Percentiles rank a stretch among this genome's conserved stretches.
Conservation (phyloP, 2,797 vertebrate genomes). For the Pseudochromis fuscus region DNA sequence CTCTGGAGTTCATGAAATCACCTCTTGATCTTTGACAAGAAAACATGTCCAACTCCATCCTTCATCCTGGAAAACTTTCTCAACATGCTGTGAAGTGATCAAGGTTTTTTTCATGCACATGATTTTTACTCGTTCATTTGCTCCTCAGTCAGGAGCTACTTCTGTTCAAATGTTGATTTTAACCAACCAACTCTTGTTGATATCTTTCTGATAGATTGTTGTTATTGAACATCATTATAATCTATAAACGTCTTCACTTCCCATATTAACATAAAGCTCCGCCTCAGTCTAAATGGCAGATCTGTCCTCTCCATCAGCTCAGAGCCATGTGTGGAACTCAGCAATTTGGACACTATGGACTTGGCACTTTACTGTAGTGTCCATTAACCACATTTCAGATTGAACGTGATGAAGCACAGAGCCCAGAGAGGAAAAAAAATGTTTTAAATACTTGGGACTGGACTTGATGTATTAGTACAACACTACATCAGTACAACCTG, state of each 20-base stretch:
- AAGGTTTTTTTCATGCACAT: too few species aligned
- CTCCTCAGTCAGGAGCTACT: background rate
- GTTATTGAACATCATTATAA: background rate
- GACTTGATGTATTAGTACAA: conserved; percentile 26
- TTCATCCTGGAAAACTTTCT: background rate
- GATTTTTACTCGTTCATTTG: background rate
- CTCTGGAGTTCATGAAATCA: too few species aligned
- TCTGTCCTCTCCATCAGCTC: background rate
- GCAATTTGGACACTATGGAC: background rate
- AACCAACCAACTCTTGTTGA: too few species aligned
- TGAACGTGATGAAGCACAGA: background rate
- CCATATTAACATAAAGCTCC: background rate
- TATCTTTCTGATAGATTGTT: background rate
- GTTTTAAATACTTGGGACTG: background rate
- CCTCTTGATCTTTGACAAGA: too few species aligned
- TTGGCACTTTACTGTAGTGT: background rate
- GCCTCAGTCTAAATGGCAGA: background rate
- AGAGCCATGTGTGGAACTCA: background rate
- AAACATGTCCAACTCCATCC: background rate
- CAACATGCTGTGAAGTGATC: too few species aligned
- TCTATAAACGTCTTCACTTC: background rate
- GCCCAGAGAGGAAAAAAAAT: background rate
- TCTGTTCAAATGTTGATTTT: background rate
- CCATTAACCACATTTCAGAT: background rate
- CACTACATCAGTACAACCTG: conserved; percentile 28